These are phyloP conservation scores for Callinectes sapidus DNA, from an alignment of 2,888 invertebrate species.

Conservation along the genomic window DNA sequence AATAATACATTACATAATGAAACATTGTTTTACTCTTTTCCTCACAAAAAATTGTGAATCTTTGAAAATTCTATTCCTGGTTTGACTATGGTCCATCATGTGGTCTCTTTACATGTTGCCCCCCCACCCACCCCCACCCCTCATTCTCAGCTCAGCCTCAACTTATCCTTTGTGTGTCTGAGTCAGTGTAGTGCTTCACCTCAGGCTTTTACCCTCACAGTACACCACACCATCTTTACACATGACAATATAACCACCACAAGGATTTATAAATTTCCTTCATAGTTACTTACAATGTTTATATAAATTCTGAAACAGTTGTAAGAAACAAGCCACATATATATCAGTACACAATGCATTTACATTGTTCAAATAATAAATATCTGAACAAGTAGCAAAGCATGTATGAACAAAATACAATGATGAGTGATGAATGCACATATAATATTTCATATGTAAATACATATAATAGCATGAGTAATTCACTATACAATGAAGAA, in stretches of 20 bases:
- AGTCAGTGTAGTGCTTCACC: no score
- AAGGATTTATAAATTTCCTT: background rate
- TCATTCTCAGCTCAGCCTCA: no score
- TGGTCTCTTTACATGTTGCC: no score
- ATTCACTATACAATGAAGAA: background rate
- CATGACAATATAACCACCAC: background rate
- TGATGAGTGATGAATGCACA: slow-evolving; percentile 13
- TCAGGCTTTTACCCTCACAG: background rate
- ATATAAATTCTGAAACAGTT: background rate
- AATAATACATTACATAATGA: background rate
- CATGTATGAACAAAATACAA: background rate
- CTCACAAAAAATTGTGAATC: background rate
- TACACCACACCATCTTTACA: background rate
- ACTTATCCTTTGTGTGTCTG: background rate
- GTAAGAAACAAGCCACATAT: background rate
- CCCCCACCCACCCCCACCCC: no score
- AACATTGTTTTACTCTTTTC: background rate
- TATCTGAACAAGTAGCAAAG: background rate
- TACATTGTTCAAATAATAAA: background rate
- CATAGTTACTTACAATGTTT: background rate
- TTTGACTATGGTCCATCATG: no score
- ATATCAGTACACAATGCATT: background rate
- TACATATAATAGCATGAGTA: background rate
- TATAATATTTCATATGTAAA: background rate
- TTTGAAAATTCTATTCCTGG: no score